Evolutionary conservation across 2,113 vertebrate genomes (phyloP).

Genomic region (Tragelaphus buxtoni): DNA sequence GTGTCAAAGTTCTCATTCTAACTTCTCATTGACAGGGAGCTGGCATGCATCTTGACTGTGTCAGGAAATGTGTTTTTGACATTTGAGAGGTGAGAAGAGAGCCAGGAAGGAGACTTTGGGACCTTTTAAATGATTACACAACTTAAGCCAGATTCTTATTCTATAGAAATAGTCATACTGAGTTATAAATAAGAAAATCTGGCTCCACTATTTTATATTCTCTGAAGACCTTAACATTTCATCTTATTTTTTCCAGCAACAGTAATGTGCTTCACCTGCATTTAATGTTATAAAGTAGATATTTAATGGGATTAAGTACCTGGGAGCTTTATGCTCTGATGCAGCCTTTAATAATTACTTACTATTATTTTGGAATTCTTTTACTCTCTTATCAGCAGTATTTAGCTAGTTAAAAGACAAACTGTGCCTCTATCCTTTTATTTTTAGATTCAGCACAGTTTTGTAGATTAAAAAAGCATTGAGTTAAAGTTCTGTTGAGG

Average conservation of each 20-base stretch:
- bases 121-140: slow-evolving; percentile 60
- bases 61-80: slow-evolving; percentile 69
- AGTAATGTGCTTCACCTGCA: not conserved
- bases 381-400: not conserved
- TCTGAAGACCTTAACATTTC: slow-evolving; percentile 60
- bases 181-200: slow-evolving; percentile 50
- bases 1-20: slow-evolving; percentile 45
- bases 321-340: not conserved
- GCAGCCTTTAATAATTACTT: not conserved
- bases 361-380: not conserved
- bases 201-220: not conserved
- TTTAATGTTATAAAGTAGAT: not conserved
- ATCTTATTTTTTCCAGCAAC: slow-evolving; percentile 4
- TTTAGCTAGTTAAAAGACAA: not conserved
- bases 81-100: slow-evolving; percentile 66
- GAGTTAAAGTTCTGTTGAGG: not conserved
- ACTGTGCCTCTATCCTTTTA: not conserved
- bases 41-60: slow-evolving; percentile 3
- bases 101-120: slow-evolving; percentile 51
- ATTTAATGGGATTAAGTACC: slow-evolving; percentile 25
- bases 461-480: not conserved
- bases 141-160: slow-evolving; percentile 42
- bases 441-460: not conserved
- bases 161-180: slow-evolving; percentile 27
- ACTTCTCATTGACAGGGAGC: slow-evolving; percentile 33